These are phyloP conservation scores for Eulemur rufifrons DNA, from an alignment of 2,113 vertebrate genomes.

Conservation along the genomic window DNA sequence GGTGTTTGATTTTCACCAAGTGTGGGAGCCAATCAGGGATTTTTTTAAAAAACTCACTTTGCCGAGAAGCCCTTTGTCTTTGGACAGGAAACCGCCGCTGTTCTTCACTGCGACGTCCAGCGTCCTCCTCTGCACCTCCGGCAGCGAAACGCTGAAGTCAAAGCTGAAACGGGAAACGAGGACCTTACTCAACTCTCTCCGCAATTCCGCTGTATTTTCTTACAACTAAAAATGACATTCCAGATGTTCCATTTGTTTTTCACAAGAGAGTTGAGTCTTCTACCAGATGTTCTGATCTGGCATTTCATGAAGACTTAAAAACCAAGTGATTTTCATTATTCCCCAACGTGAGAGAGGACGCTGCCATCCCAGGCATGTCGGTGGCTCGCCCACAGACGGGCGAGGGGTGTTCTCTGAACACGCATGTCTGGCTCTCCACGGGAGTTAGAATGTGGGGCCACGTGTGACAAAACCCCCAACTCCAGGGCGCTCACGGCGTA, in stretches of 20 bases:
- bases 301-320: background rate
- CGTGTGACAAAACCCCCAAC: background rate
- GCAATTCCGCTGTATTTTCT: background rate
- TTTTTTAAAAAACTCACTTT: constrained; percentile 85
- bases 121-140: constrained; percentile 92
- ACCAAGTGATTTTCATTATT: background rate
- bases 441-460: background rate
- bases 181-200: background rate
- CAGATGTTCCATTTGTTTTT: background rate
- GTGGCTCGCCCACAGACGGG: rapidly evolving
- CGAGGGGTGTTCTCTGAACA: background rate
- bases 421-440: background rate
- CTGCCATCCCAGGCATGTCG: background rate
- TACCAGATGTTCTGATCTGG: background rate
- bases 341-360: background rate
- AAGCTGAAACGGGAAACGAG: constrained; percentile 84
- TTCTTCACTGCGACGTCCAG: constrained; percentile 98
- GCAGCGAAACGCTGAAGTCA: constrained; percentile 94
- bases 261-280: background rate
- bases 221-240: background rate
- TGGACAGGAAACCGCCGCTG: constrained; percentile 94
- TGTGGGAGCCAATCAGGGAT: background rate
- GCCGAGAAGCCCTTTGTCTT: constrained; percentile 97
- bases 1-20: background rate
- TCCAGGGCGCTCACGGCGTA: no score